These are phyloP conservation scores for Trachurus trachurus DNA, from an alignment of 2,797 vertebrate species.

Conservation along the genomic window DNA sequence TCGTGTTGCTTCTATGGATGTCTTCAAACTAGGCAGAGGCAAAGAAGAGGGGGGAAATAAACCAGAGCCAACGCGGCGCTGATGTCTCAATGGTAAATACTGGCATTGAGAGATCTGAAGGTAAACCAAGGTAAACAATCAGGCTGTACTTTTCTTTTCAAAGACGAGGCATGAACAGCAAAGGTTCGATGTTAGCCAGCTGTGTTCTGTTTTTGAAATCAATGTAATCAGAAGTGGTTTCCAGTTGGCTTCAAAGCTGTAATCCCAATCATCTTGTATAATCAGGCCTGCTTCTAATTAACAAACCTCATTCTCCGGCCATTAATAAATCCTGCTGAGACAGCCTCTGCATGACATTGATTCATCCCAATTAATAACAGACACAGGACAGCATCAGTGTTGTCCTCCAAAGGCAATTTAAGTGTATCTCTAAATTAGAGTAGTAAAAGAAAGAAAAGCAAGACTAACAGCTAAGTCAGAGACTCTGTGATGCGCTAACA, in stretches of 20 bases:
- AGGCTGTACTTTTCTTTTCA: neutral
- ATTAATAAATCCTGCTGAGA: constrained; percentile 32
- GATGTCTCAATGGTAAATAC: constrained; percentile 11
- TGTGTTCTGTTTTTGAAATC: neutral
- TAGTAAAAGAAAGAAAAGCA: neutral
- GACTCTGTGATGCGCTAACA: neutral
- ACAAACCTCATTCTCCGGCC: constrained; percentile 14
- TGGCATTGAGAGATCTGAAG: neutral
- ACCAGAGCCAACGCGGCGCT: constrained; percentile 14
- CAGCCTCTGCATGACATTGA: neutral
- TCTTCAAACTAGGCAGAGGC: constrained; percentile 31
- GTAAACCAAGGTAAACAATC: neutral
- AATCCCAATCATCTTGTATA: neutral
- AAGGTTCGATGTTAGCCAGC: neutral
- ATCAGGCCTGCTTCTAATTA: constrained; percentile 23
- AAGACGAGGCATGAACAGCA: neutral
- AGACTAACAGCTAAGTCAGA: neutral
- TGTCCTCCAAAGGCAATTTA: neutral
- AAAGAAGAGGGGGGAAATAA: constrained; percentile 26
- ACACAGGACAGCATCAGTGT: neutral
- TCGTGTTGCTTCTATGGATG: constrained; percentile 38
- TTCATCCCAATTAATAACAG: neutral
- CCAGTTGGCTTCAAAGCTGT: neutral
- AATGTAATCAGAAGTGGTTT: constrained; percentile 9
- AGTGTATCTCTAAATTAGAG: neutral